Percentiles rank a stretch among this genome's conserved stretches.
Evolutionary conservation across 1,140 invertebrate species (phyloP).

Genomic region (Pteromalus puparum): DNA sequence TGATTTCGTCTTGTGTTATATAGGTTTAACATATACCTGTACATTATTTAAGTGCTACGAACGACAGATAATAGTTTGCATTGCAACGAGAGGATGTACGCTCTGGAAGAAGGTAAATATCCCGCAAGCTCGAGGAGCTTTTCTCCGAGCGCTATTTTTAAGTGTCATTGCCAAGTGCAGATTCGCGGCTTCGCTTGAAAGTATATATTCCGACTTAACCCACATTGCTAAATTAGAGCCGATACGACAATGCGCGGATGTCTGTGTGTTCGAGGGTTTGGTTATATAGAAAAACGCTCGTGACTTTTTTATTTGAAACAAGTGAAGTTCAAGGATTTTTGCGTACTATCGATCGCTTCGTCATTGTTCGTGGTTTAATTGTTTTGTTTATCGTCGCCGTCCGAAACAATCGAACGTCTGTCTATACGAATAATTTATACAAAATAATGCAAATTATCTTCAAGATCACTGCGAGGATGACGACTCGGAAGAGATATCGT

Average conservation of each 20-base stretch:
- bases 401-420: neutral
- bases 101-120: conserved; percentile 40
- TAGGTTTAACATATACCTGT: no score
- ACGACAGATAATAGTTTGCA: conserved; percentile 21
- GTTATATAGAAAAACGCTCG: neutral
- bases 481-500: conserved; percentile 58
- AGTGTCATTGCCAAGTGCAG: conserved; percentile 27
- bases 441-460: neutral
- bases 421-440: neutral
- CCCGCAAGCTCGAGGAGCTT: neutral
- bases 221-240: conserved; percentile 16
- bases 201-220: conserved; percentile 20
- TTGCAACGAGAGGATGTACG: conserved; percentile 20
- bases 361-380: neutral
- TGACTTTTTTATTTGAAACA: neutral
- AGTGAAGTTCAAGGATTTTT: neutral
- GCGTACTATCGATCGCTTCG: neutral
- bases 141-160: neutral
- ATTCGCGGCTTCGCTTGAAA: conserved; percentile 14
- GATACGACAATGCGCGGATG: neutral
- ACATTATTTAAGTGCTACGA: neutral
- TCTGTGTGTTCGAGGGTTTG: neutral
- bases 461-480: conserved; percentile 47
- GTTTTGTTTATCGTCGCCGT: neutral
- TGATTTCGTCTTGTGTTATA: neutral